A percentile compares a stretch with the other conserved stretches of the same genome.
Conservation (phyloP, 37 sponge, comb jelly and placozoan species). For the Beroe ovata region DNA sequence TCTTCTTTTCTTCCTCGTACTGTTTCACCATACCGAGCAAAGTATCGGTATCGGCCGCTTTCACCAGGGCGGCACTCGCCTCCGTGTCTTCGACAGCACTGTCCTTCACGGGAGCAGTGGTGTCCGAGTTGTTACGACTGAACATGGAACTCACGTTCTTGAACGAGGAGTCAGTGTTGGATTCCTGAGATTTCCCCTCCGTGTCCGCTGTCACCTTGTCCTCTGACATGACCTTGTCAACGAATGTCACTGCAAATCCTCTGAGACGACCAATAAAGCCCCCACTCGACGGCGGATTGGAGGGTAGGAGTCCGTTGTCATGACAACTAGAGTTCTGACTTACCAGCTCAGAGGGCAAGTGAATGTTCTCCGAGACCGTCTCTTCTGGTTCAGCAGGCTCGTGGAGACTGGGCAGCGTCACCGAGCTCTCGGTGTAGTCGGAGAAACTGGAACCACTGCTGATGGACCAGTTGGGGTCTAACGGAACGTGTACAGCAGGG, state of each 20-base stretch:
- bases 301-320: not conserved
- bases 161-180: conserved; percentile 1
- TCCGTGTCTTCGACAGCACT: not conserved
- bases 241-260: conserved; percentile 54
- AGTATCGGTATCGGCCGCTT: not conserved
- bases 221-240: conserved; percentile 32
- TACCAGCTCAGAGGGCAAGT: not conserved
- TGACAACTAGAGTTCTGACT: not conserved
- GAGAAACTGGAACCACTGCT: conserved; percentile 61
- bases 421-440: conserved; percentile 45
- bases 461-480: conserved; percentile 59
- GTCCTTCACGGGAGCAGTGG: not conserved
- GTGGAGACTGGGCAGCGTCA: conserved; percentile 63
- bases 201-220: not conserved
- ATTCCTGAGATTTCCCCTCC: not conserved
- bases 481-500: not conserved
- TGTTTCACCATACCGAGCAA: conserved; percentile 61
- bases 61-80: not conserved
- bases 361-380: not conserved
- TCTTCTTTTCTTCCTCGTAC: conserved; percentile 55
- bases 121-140: not conserved
- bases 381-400: conserved; percentile 6
- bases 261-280: conserved; percentile 27
- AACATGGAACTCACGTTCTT: conserved; percentile 29
- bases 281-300: conserved; percentile 16